Percentiles rank a stretch among this genome's conserved stretches.
phyloP scores from a whole-genome alignment of 2,113 vertebrate genomes.

The Muscicapa adusta region DNA sequence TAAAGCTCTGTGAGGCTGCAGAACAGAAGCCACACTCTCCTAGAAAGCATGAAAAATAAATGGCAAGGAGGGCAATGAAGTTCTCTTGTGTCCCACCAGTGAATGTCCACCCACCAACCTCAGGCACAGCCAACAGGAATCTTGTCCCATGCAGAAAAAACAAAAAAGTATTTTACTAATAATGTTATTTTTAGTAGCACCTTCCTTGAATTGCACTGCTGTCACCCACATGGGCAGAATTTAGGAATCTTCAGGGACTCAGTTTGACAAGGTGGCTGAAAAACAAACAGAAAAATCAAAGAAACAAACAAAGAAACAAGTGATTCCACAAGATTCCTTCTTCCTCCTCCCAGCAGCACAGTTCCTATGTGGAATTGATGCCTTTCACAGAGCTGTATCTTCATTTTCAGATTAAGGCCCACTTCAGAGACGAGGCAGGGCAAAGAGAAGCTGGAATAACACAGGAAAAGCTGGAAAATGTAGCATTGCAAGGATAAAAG shows the following conservation, averaged over 20 bases:
- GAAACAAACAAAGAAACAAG: background rate
- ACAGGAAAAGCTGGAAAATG: background rate
- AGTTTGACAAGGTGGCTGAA: background rate
- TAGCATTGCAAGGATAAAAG: background rate
- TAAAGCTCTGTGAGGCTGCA: background rate
- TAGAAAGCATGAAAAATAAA: background rate
- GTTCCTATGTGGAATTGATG: background rate
- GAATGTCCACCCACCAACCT: background rate
- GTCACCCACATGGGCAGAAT: background rate
- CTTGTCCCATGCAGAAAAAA: background rate
- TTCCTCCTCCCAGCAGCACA: background rate
- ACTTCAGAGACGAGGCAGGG: background rate
- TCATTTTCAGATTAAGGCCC: background rate
- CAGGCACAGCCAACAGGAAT: background rate
- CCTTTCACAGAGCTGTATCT: background rate
- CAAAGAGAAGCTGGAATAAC: background rate
- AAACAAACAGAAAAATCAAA: background rate
- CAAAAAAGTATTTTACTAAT: background rate
- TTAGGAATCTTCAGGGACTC: background rate
- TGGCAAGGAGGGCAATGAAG: background rate
- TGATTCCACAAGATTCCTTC: background rate
- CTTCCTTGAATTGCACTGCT: background rate
- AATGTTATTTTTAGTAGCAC: background rate
- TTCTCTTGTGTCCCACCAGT: background rate
- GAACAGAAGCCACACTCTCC: background rate